phyloP scores from a whole-genome alignment of 2,113 vertebrate genomes.

The Synchiropus splendidus region DNA sequence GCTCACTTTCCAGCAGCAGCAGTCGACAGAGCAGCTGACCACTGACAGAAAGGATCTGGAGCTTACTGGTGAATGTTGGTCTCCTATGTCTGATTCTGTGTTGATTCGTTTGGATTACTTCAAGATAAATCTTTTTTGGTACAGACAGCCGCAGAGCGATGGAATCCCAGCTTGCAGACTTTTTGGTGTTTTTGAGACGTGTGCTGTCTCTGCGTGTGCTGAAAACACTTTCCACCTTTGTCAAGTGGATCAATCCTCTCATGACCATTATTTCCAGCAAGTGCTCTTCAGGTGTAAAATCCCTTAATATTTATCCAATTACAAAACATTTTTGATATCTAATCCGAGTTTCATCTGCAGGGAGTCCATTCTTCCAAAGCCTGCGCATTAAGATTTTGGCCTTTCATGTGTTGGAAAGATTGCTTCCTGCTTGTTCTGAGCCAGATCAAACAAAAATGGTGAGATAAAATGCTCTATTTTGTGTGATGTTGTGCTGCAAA shows the following conservation, averaged over 20 bases:
- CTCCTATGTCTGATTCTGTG: not conserved
- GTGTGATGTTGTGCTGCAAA: too few relatives aligned
- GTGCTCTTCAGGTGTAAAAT: slow-evolving; percentile 58
- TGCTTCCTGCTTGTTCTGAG: slow-evolving; percentile 68
- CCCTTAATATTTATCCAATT: too few relatives aligned
- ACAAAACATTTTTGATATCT: too few relatives aligned
- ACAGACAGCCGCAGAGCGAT: slow-evolving; percentile 56
- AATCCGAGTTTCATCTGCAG: slow-evolving; percentile 14
- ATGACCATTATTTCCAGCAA: slow-evolving; percentile 67
- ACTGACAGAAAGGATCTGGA: slow-evolving; percentile 19
- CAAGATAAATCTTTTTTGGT: slow-evolving; percentile 25
- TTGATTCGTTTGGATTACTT: not conserved
- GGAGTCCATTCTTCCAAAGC: slow-evolving; percentile 61
- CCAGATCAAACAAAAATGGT: slow-evolving; percentile 64
- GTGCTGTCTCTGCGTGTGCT: slow-evolving; percentile 63
- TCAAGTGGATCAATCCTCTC: slow-evolving; percentile 72
- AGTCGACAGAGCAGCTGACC: slow-evolving; percentile 44
- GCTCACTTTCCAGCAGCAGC: slow-evolving; percentile 56
- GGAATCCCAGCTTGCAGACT: slow-evolving; percentile 72
- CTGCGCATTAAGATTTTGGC: slow-evolving; percentile 70
- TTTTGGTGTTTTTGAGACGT: slow-evolving; percentile 70
- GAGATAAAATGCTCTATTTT: slow-evolving; percentile 1
- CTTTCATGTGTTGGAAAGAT: slow-evolving; percentile 69
- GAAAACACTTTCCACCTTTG: slow-evolving; percentile 58
- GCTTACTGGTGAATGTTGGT: too few relatives aligned